Evolutionary conservation across 2,113 vertebrate genomes (phyloP).

Genomic region (Cryptotis parvus): DNA sequence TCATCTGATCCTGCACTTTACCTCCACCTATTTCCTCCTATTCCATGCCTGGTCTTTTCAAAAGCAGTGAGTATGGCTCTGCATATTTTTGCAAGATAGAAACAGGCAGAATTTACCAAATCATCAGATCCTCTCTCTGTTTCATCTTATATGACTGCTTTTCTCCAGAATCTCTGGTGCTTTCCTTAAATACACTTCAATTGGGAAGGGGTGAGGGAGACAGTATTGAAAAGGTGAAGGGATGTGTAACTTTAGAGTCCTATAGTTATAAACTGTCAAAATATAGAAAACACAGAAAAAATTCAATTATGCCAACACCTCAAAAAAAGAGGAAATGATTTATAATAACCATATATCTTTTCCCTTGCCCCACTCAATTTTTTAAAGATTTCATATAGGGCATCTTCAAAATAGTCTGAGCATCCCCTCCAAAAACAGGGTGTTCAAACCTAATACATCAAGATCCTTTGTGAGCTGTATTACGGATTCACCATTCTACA

Average conservation of each 20-base stretch:
- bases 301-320: background rate
- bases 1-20: background rate
- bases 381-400: background rate
- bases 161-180: background rate
- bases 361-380: background rate
- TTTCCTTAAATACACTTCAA: background rate
- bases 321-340: background rate
- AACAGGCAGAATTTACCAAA: background rate
- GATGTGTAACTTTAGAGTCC: background rate
- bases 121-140: background rate
- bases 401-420: background rate
- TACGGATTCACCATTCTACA: too few relatives aligned
- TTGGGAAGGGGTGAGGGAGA: background rate
- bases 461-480: too few relatives aligned
- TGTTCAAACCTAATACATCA: too few relatives aligned
- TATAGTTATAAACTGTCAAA: background rate
- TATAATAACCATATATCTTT: background rate
- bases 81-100: background rate
- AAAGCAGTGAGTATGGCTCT: background rate
- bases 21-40: background rate
- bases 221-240: too few relatives aligned
- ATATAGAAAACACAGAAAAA: background rate
- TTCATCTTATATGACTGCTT: background rate
- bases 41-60: background rate
- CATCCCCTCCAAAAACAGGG: too few relatives aligned